Conservation (phyloP, 2,113 vertebrate species). For the Oreochromis spilurus region DNA sequence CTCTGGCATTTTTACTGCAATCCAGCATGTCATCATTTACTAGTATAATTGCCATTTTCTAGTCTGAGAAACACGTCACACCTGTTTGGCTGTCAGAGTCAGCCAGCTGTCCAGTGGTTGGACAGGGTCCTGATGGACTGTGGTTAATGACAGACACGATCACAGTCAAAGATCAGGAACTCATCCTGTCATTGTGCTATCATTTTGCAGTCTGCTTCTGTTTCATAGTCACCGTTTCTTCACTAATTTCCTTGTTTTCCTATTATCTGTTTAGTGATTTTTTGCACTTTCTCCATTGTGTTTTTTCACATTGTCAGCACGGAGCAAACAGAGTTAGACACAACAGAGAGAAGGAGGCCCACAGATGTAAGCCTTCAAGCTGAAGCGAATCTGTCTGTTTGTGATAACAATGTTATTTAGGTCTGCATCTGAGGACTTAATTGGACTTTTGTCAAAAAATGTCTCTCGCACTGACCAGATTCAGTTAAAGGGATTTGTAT, state of each 20-base stretch:
- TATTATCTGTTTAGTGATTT: not conserved
- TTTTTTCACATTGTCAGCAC: not conserved
- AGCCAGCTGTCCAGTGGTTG: not conserved
- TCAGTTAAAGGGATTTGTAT: not conserved
- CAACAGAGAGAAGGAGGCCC: not conserved
- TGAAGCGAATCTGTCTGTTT: not conserved
- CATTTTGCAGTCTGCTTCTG: not conserved
- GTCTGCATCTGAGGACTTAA: not conserved
- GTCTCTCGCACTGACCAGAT: not conserved
- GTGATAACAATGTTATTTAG: not conserved
- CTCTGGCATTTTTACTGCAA: not conserved
- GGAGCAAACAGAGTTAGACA: not conserved
- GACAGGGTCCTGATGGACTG: not conserved
- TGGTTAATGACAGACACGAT: not conserved
- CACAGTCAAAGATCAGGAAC: not conserved
- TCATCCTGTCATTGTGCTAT: not conserved
- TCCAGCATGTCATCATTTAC: not conserved
- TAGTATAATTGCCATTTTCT: not conserved
- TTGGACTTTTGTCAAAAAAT: not conserved
- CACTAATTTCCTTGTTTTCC: not conserved
- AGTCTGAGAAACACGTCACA: not conserved
- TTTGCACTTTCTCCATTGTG: not conserved
- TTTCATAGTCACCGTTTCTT: not conserved
- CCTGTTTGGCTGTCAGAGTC: not conserved
- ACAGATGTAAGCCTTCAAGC: not conserved